phyloP scores from a whole-genome alignment of 2,113 vertebrate genomes.

The Malurus cyaneus region DNA sequence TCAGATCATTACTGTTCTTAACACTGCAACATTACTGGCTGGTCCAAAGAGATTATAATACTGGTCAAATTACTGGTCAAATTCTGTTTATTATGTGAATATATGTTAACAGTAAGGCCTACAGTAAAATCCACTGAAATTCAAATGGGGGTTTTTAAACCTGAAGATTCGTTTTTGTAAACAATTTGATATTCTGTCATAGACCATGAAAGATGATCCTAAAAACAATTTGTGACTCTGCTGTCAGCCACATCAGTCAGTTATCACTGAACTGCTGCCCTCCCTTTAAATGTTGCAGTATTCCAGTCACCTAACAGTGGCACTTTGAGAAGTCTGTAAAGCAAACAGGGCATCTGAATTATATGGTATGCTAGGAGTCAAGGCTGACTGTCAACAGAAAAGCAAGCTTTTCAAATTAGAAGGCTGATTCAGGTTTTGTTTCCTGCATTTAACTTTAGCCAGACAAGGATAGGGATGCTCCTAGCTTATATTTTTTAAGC shows the following conservation, averaged over 20 bases:
- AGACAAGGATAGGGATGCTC: neutral
- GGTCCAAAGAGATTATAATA: neutral
- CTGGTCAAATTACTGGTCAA: accelerated
- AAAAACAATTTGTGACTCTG: neutral
- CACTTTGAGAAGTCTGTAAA: neutral
- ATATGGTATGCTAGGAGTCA: neutral
- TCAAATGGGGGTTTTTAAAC: neutral
- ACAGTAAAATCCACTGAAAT: neutral
- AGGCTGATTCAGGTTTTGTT: neutral
- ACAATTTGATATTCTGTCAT: neutral
- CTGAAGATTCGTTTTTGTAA: neutral
- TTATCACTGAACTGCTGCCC: neutral
- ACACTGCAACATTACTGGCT: neutral
- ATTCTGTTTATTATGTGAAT: neutral
- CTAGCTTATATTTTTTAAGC: neutral
- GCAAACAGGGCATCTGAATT: neutral
- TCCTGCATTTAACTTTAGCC: neutral
- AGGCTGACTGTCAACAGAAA: neutral
- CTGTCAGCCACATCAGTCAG: neutral
- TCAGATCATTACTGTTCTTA: neutral
- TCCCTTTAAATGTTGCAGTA: neutral
- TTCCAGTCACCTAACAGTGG: neutral
- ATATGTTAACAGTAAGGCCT: neutral
- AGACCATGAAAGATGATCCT: neutral
- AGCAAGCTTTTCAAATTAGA: neutral